phyloP scores from a whole-genome alignment of 2,113 vertebrate genomes.

The Engraulis encrasicolus region DNA sequence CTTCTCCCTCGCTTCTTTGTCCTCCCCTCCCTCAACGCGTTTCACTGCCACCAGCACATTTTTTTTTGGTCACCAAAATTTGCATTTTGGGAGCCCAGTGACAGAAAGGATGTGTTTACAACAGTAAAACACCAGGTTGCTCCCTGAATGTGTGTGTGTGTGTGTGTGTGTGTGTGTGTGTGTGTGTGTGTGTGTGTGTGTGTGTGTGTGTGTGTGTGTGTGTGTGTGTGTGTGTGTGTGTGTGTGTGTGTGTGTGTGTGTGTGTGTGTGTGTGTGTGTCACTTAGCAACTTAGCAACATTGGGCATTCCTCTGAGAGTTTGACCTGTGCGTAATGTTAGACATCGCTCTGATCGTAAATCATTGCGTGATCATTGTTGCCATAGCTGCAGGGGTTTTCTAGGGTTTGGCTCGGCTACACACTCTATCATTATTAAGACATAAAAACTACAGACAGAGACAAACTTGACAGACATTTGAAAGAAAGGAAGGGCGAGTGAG shows the following conservation, averaged over 20 bases:
- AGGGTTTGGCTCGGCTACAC: too few species aligned
- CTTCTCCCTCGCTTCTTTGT: slow-evolving; percentile 33
- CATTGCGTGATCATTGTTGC: too few species aligned
- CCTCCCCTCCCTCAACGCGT: too few species aligned
- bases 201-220: background rate
- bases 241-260: background rate
- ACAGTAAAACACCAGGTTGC: background rate
- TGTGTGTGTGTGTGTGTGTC: background rate
- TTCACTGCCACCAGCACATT: background rate
- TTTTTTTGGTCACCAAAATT: background rate
- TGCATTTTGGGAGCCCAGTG: background rate
- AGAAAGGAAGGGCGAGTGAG: background rate
- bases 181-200: slow-evolving; percentile 4
- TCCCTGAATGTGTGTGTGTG: background rate
- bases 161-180: background rate
- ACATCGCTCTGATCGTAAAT: too few species aligned
- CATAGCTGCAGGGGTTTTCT: too few species aligned
- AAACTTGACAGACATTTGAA: background rate
- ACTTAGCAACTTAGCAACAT: too few species aligned
- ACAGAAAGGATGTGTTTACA: background rate
- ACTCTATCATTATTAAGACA: too few species aligned
- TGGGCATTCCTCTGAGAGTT: background rate
- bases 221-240: slow-evolving; percentile 4
- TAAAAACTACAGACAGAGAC: too few species aligned
- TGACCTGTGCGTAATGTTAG: too few species aligned